phyloP scores from a whole-genome alignment of 2,888 invertebrate species.

The Watsonalla binaria region DNA sequence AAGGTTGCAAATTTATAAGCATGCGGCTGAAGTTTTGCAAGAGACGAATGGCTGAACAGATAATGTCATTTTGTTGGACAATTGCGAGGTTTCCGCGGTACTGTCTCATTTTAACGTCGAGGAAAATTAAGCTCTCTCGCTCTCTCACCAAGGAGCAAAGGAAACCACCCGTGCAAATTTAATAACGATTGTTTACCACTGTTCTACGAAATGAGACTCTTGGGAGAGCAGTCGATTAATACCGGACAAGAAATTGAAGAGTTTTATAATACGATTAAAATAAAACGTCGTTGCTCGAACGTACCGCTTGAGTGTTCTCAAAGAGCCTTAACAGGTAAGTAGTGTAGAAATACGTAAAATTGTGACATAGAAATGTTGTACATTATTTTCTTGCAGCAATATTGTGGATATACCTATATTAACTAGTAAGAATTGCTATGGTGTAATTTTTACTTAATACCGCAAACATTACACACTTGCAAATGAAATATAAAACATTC shows the following conservation, averaged over 20 bases:
- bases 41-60: constrained; percentile 54
- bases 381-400: background rate
- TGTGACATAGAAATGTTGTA: background rate
- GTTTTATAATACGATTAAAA: constrained; percentile 26
- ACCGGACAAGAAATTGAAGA: constrained; percentile 34
- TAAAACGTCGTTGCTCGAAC: background rate
- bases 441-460: no score
- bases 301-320: background rate
- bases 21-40: constrained; percentile 45
- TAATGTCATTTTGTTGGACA: constrained; percentile 59
- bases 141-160: constrained; percentile 48
- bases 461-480: no score
- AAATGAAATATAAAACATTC: no score
- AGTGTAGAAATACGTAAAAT: background rate
- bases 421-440: no score
- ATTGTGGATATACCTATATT: no score
- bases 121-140: constrained; percentile 50
- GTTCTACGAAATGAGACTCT: constrained; percentile 60
- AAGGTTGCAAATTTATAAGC: constrained; percentile 49
- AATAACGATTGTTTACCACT: constrained; percentile 76
- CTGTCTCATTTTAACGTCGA: constrained; percentile 42
- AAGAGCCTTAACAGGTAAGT: background rate
- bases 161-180: constrained; percentile 72
- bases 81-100: constrained; percentile 45
- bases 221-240: constrained; percentile 56